phyloP scores from a whole-genome alignment of 2,113 vertebrate species.

The Amblyopsis rosae region DNA sequence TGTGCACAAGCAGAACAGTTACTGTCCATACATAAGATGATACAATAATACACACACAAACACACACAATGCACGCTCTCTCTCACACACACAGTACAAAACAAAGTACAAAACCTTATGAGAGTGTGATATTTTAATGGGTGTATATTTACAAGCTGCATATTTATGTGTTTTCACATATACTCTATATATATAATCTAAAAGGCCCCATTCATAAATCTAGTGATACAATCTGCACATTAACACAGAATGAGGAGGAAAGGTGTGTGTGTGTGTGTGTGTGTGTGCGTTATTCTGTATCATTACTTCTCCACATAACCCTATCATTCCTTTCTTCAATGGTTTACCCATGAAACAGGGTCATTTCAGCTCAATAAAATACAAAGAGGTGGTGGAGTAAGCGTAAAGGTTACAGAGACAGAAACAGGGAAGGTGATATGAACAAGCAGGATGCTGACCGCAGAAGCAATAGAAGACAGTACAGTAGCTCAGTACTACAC shows the following conservation, averaged over 20 bases:
- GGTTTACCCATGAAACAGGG: slow-evolving; percentile 27
- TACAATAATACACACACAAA: too few species aligned
- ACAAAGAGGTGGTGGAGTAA: slow-evolving; percentile 23
- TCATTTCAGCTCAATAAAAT: slow-evolving; percentile 43
- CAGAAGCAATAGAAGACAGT: too few species aligned
- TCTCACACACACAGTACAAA: too few species aligned
- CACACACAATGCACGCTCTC: too few species aligned
- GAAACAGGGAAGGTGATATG: slow-evolving; percentile 10
- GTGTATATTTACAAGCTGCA: neutral
- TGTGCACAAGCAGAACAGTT: too few species aligned
- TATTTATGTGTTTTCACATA: neutral
- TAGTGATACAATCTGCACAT: neutral
- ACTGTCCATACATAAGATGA: too few species aligned
- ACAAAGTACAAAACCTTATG: too few species aligned
- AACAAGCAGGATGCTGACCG: neutral
- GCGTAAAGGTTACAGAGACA: too few species aligned
- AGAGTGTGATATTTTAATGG: neutral
- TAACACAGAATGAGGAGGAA: neutral
- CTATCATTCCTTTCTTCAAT: neutral
- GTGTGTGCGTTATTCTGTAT: neutral
- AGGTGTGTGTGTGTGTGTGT: neutral
- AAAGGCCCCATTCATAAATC: neutral
- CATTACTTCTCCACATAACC: slow-evolving; percentile 4
- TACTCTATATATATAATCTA: neutral
- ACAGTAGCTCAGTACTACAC: too few species aligned